These are phyloP conservation scores for Drosophila fuyamai DNA, from an alignment of 1,140 invertebrate genomes.

Conservation along the genomic window DNA sequence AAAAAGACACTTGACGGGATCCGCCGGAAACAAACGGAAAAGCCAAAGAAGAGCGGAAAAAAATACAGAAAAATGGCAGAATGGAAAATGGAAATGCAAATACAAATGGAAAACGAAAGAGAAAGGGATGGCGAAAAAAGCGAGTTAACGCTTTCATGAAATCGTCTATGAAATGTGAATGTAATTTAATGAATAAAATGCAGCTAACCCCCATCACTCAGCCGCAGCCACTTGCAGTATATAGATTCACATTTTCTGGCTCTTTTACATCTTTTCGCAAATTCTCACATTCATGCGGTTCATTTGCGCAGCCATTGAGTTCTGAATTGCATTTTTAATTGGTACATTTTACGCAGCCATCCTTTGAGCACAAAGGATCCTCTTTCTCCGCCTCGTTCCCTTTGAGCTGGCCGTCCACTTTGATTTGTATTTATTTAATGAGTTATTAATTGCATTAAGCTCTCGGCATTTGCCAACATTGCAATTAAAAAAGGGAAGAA, in stretches of 20 bases:
- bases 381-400: slow-evolving; percentile 4
- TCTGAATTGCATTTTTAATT: slow-evolving; percentile 79
- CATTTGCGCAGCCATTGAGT: slow-evolving; percentile 75
- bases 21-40: slow-evolving; percentile 32
- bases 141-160: slow-evolving; percentile 68
- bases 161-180: slow-evolving; percentile 82
- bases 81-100: slow-evolving; percentile 5
- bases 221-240: slow-evolving; percentile 18
- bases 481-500: slow-evolving; percentile 30
- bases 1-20: slow-evolving; percentile 72
- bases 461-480: slow-evolving; percentile 50
- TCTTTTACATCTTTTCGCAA: slow-evolving; percentile 6
- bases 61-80: slow-evolving; percentile 18
- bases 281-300: slow-evolving; percentile 60
- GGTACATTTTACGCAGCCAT: slow-evolving; percentile 80
- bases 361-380: slow-evolving; percentile 58
- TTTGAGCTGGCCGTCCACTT: slow-evolving; percentile 60
- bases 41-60: slow-evolving; percentile 2
- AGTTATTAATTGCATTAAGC: slow-evolving; percentile 81
- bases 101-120: slow-evolving; percentile 1
- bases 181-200: slow-evolving; percentile 79
- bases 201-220: slow-evolving; percentile 25
- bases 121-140: slow-evolving; percentile 1
- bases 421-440: slow-evolving; percentile 83
- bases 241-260: slow-evolving; percentile 12